Evolutionary conservation across 2,797 vertebrate genomes (phyloP).

Genomic region (Artibeus jamaicensis): DNA sequence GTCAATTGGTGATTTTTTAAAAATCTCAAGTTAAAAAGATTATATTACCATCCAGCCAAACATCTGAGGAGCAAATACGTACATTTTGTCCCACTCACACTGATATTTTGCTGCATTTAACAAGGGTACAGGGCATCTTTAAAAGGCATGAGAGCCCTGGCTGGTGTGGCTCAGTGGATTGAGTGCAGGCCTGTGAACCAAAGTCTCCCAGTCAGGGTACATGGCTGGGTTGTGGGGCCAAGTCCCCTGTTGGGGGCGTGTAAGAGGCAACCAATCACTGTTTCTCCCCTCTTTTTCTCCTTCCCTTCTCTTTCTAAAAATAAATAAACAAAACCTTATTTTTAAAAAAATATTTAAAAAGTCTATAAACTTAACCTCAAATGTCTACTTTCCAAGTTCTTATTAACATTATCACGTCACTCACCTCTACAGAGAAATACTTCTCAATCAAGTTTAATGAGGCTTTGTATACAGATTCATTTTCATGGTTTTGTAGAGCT

Average conservation of each 20-base stretch:
- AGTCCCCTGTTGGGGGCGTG: background rate
- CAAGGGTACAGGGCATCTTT: background rate
- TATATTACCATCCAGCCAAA: background rate
- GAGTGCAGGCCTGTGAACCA: no score
- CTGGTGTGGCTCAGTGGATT: background rate
- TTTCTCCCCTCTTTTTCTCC: background rate
- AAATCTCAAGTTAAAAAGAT: background rate
- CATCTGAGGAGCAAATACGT: background rate
- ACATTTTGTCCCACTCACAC: background rate
- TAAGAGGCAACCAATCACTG: background rate
- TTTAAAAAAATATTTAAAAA: no score
- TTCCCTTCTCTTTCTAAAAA: no score
- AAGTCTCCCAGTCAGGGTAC: background rate
- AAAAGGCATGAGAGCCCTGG: background rate
- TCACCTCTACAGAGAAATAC: slow-evolving; percentile 95
- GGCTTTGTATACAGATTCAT: slow-evolving; percentile 93
- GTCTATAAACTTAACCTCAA: background rate
- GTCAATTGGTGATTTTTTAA: background rate
- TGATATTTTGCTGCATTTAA: background rate
- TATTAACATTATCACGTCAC: slow-evolving; percentile 45
- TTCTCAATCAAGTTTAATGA: slow-evolving; percentile 94
- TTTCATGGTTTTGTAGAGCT: slow-evolving; percentile 94
- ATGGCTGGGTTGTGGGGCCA: background rate
- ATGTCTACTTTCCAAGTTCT: background rate
- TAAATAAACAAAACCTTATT: no score